Base-by-base conservation (phyloP, 2,797 vertebrate species). In the Tenualosa thibaudeaui region DNA sequence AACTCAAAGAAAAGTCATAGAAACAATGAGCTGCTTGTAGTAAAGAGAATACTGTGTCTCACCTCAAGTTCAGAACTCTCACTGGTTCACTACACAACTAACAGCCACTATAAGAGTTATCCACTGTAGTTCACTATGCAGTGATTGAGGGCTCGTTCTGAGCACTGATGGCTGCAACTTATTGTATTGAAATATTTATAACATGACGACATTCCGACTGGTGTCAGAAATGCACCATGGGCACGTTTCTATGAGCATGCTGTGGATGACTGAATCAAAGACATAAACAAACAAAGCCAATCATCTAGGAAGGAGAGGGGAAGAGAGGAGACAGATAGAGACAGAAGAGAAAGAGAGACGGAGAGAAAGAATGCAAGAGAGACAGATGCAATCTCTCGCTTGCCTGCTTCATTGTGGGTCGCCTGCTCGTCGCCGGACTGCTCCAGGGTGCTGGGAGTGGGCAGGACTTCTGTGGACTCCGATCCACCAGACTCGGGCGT, bases 351-450 rank as follows among this genome's bases (percentile, higher is more conserved):
- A 13, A 65, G 7, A 51, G 81, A 49, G 2, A 13, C 22, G 37
- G 43, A 82, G 58, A 82, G 81, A 85, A 9, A 3, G 26, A 82
- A 62, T 49, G 50, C 50, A 51, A 51, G 40, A 12, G 53, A 49
- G 54, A 86, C 2, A 81, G 19, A 51, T 65, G 84, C 26, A 81
- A 40, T 78, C 37, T 85, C 0, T 95, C 89, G 93, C 96, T 95
- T 89, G 93, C 96, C 93, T 88, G 91, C 88, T 62, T 93, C 94
- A 89, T 91, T 89, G 81, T 91, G 89, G 53, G 88, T 82, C 60
- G 85, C 89, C 87, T 71, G 88, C 68, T 86, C 43, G 84, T 91
- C 92, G 83, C 6, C 90, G 81, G 78, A 86, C 49, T 90, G 88
- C 85, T 93, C 92, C 82, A 87, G 87, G 85, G 75, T 84, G 89